Evolutionary conservation across 92 coral and sea anemone genomes (phyloP), one percentile per base, ranked within the genome.

Genomic region (Porites evermanni): DNA sequence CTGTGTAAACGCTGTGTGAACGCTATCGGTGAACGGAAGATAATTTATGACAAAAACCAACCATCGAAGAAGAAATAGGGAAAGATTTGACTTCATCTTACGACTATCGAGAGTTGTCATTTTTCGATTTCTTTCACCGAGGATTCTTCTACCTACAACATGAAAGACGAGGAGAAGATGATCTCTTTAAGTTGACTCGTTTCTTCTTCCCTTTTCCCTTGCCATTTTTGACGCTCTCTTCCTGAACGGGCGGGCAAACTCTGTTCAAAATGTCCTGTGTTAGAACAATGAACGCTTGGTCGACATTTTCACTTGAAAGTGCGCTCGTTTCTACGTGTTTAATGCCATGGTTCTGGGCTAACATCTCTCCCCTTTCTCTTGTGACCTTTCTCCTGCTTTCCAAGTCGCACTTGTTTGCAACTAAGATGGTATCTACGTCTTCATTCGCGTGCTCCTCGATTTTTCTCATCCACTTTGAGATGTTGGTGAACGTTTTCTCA

Each of bases 381-480:
- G 98, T 77, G 9, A 97, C 82, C 78, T 72, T 87, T 17, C 99
- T 87, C 52, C 84, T 90, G 12, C 84, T 91, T 51, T 88, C 97
- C 44, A 95, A 60, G 67, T 97, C 99, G 72, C 99, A 95, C 88
- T 97, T 97, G 89, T 97, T 97, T 17, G 93, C 99, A 19, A 97
- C 79, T 21, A 97, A 89, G 88, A 97, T 89, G 78, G 92, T 91
- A 60, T 97, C 96, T 7, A 97, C 99, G 83, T 97, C 99, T 74
- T 97, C 99, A 32, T 93, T 97, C 3, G 99, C 99, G 79, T 97
- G 94, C 47, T 97, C 99, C 23, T 97, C 99, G 83, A 97, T 97
- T 80, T 94, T 93, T 64, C 93, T 86, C 79, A 95, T 83, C 99
- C 99, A 97, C 82, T 97, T 97, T 23, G 98, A 91, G 38, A 97